Evolutionary conservation across 30 jellyfish, hydroid and myxozoan species (phyloP), one percentile per base, ranked within the genome.

Genomic region (Chironex yamaguchii): DNA sequence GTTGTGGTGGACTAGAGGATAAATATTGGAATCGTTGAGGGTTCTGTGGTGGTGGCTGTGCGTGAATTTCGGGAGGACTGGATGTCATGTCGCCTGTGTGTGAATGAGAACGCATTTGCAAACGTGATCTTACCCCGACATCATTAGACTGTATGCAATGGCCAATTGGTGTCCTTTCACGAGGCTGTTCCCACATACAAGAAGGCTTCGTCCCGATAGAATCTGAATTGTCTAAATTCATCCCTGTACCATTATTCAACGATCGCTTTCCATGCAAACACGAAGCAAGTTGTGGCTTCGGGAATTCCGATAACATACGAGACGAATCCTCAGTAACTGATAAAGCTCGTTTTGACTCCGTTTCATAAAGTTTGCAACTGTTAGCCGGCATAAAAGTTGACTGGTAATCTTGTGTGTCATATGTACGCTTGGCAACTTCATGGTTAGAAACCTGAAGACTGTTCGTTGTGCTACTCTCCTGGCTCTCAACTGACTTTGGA

Each of bases 121-220:
- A 42, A 6, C 58, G 58, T 42, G 58, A 17, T 42, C 58, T 9
- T n/a, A n/a, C n/a, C 9, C 17, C 58, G 58, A 42, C 17, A 6
- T 42, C 58, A 6, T 9, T 42, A 6, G 58, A 6, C 58, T 9
- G 9, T 42, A 42, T 6, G 17, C 58, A 42, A 6, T 17, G 58
- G 17, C 17, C 17, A 6, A 20, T 54, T 54, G 91, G 89, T 71
- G 14, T 62, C 64, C 36, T 80, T 82, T 31, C 87, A 50, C 26
- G 34, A 54, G 0, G 88, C 64, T 80, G 89, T 42, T 42, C 58
- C 58, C 58, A 42, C 58, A 42, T 42, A 17, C 58, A 42, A 9
- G 58, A 42, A 6, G 58, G 58, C 17, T 42, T 42, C 13, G 58
- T 58, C 25, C 4, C 31, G 22, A 4, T 58, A 24, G 12, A 4